Conservation (phyloP, 2,113 vertebrate species). For the Leptocoma aspasia region DNA sequence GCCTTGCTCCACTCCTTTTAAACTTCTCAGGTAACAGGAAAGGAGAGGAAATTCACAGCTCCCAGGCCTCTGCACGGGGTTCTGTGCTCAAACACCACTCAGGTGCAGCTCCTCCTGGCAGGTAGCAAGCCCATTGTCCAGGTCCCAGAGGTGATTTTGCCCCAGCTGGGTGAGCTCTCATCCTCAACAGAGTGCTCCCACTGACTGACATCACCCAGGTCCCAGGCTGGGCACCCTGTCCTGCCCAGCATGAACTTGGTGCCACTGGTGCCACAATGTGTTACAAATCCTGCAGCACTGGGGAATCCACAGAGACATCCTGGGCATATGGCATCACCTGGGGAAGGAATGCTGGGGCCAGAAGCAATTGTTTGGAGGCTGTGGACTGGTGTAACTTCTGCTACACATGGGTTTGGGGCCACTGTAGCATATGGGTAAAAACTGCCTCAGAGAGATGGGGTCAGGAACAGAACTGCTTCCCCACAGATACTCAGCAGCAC, state of each 20-base stretch:
- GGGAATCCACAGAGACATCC: neutral
- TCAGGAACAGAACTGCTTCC: neutral
- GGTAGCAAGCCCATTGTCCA: neutral
- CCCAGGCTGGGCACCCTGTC: neutral
- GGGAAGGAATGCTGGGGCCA: neutral
- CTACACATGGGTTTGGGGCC: accelerated
- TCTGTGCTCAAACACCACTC: neutral
- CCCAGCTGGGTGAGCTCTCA: neutral
- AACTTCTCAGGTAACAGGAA: neutral
- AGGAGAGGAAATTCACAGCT: neutral
- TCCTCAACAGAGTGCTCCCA: neutral
- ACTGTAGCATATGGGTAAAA: neutral
- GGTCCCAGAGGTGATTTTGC: neutral
- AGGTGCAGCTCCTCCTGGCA: neutral
- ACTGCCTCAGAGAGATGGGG: neutral
- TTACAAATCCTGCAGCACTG: neutral
- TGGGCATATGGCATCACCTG: accelerated
- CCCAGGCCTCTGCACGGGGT: accelerated
- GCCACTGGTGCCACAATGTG: accelerated
- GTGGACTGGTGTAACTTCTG: neutral
- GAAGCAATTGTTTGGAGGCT: neutral
- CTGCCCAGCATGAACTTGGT: neutral
- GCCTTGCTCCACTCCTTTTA: neutral
- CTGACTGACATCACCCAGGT: accelerated
- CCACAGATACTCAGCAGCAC: neutral